Base-by-base conservation (phyloP, 2,113 vertebrate species). In the Zapornia atra region DNA sequence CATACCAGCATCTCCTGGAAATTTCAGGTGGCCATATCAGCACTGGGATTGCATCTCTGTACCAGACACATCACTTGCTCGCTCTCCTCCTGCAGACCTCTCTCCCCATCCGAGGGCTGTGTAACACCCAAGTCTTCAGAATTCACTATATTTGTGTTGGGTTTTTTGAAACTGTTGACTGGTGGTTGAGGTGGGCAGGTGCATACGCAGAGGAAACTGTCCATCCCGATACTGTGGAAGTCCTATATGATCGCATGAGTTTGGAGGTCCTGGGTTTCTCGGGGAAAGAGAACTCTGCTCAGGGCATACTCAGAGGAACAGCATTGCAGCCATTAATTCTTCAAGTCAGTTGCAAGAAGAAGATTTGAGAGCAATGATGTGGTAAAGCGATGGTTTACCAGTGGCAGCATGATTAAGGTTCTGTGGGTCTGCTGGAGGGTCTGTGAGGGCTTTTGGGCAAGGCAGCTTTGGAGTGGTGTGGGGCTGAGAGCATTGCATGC, bases 171-270 rank as follows among this genome's bases (percentile, higher is more conserved):
- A 25, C 33, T 4, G 2, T 34, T 65, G 48, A 9, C 6, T 25
- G 5, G 6, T 70, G 56, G 65, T 60, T 65, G 61, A 82, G 29
- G 4, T n/a, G 40, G 38, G 12, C 51, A 54, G 20, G 21, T 56
- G 50, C 22, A 7, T 11, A 5, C 3, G 3, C 28, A 51, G 54
- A 60, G 44, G 53, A 44, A 56, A 17, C 36, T 60, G 42, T 13
- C 59, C 60, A 17, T 33, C 44, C 31, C 38, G 16, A 10, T 15
- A 2, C 33, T 18, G 9, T 42, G 57, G 46, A 75, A 79, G 15
- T 38, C 34, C 22, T 3, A 1, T 17, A 5, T 2, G 11, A 38
- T 25, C 1, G 1, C 38, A 33, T 4, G 2, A 2, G 13, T 59
- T 63, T 53, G 65, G 28, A 53, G 36, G 11, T 75, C 12, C 75